Conservation (phyloP, 2,888 invertebrate genomes). For the Hipparchia semele region DNA sequence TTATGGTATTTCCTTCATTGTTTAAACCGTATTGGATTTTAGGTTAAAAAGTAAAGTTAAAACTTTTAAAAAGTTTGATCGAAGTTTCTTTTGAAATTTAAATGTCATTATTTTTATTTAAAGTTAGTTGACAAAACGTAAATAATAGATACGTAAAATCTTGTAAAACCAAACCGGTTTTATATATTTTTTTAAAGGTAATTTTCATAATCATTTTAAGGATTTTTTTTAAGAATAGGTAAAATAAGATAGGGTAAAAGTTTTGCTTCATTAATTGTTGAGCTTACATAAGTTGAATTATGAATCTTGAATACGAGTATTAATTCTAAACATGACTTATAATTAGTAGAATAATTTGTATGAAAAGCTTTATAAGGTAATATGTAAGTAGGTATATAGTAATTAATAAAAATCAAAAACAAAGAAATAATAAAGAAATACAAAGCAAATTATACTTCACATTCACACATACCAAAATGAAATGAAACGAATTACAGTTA, state of each 20-base stretch:
- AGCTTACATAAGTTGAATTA: too few relatives aligned
- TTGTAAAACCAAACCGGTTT: constrained; percentile 10
- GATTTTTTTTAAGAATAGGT: background rate
- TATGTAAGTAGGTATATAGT: too few relatives aligned
- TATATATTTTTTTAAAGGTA: constrained; percentile 19
- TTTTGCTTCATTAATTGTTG: too few relatives aligned
- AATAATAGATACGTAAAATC: too few relatives aligned
- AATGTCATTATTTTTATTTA: constrained; percentile 13
- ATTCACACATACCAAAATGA: constrained; percentile 5
- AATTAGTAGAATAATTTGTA: background rate
- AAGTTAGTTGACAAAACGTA: background rate
- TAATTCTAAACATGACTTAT: background rate
- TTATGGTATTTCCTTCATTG: constrained; percentile 3
- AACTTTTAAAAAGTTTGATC: constrained; percentile 38
- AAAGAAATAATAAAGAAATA: background rate
- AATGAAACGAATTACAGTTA: background rate
- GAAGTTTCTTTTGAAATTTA: constrained; percentile 19
- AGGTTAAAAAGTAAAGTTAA: constrained; percentile 18
- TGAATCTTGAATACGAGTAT: background rate
- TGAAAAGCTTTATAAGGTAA: background rate
- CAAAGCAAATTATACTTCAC: constrained; percentile 4
- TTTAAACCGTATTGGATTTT: background rate
- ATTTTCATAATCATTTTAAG: background rate
- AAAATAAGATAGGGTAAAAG: background rate
- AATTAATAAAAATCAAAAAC: background rate